phyloP scores from a whole-genome alignment of 2,888 invertebrate genomes.

The Leptinotarsa tumamoca region DNA sequence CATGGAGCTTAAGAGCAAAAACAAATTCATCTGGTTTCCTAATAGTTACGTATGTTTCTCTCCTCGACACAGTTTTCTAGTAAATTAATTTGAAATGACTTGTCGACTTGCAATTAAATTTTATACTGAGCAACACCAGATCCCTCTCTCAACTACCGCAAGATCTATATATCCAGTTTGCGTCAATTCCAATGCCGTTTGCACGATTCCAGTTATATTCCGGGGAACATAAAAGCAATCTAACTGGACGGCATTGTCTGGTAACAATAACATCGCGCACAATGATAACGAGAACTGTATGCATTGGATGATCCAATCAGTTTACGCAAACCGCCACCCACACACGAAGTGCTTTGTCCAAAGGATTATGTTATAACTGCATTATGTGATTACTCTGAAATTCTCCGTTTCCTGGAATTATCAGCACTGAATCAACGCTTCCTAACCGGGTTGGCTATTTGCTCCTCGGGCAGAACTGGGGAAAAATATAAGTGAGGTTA shows the following conservation, averaged over 20 bases:
- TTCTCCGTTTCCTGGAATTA: conserved; percentile 45
- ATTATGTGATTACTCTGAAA: conserved; percentile 45
- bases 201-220: conserved; percentile 36
- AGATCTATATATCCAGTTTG: conserved; percentile 34
- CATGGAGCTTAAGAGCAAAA: too few species aligned
- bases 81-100: too few species aligned
- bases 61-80: too few species aligned
- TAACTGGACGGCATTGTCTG: conserved; percentile 50
- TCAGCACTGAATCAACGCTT: conserved; percentile 42
- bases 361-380: conserved; percentile 53
- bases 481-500: too few species aligned
- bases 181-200: conserved; percentile 29
- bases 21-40: too few species aligned
- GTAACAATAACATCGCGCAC: conserved; percentile 50
- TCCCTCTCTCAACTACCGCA: not conserved
- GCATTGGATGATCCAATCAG: conserved; percentile 53
- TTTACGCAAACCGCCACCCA: conserved; percentile 51
- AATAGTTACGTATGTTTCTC: too few species aligned
- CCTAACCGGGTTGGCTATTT: conserved; percentile 16
- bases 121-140: not conserved
- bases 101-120: not conserved
- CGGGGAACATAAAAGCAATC: conserved; percentile 43
- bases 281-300: conserved; percentile 52
- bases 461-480: not conserved
- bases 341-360: conserved; percentile 48